Percentiles rank a stretch among this genome's conserved stretches.
phyloP scores from a whole-genome alignment of 2,888 invertebrate genomes.

The Sinotaia quadrata region DNA sequence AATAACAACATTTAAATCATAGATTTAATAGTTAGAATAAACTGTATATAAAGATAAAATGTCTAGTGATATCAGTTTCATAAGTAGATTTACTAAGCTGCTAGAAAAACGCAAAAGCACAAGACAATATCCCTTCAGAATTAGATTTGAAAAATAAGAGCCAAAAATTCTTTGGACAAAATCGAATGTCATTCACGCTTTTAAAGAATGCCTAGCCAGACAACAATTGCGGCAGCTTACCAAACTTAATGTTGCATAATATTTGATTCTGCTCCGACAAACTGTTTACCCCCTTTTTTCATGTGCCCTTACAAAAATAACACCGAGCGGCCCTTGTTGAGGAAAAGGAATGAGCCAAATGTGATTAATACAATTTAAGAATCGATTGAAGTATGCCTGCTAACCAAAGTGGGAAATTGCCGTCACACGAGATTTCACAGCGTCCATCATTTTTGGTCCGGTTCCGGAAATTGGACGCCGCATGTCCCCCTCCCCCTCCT shows the following conservation, averaged over 20 bases:
- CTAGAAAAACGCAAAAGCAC: too few species aligned
- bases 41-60: too few species aligned
- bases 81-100: too few species aligned
- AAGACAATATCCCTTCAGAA: too few species aligned
- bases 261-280: not conserved
- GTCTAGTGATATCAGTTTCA: too few species aligned
- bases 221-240: too few species aligned
- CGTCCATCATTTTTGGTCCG: conserved; percentile 18
- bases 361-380: conserved; percentile 18
- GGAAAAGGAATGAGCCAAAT: conserved; percentile 4
- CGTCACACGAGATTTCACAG: conserved; percentile 9
- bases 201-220: too few species aligned
- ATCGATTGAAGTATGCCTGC: conserved; percentile 3
- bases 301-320: not conserved
- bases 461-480: conserved; percentile 19
- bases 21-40: too few species aligned
- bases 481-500: not conserved
- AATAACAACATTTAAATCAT: too few species aligned
- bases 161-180: too few species aligned
- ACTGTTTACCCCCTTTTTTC: not conserved
- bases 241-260: not conserved
- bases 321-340: not conserved
- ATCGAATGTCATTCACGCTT: too few species aligned
- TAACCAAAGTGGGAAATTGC: conserved; percentile 23
- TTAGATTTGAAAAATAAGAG: too few species aligned